These are phyloP conservation scores for Tetragonisca angustula DNA, from an alignment of 2,888 invertebrate species.

Conservation along the genomic window DNA sequence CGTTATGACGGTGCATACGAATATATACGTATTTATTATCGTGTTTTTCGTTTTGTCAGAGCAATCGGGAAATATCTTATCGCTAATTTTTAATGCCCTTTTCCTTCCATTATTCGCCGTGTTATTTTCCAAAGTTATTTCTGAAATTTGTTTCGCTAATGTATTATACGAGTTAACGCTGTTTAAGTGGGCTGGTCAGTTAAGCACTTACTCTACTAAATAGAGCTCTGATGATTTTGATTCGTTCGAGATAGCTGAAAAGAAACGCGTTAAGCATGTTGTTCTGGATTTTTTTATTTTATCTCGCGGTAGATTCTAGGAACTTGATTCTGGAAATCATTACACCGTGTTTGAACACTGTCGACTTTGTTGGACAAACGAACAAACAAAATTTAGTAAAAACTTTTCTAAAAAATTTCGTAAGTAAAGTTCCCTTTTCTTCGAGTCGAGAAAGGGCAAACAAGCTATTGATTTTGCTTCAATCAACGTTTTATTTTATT, in stretches of 20 bases:
- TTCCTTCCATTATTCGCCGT: not conserved
- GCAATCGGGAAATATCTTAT: not conserved
- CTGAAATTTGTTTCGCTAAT: not conserved
- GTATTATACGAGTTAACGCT: no score
- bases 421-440: not conserved
- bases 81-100: not conserved
- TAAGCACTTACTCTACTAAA: not conserved
- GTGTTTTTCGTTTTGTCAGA: constrained; percentile 5
- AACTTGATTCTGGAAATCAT: no score
- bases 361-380: no score
- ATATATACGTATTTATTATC: not conserved
- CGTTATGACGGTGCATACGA: not conserved
- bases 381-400: no score
- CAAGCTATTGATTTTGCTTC: constrained; percentile 3
- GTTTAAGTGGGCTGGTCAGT: no score
- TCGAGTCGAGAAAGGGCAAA: not conserved
- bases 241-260: not conserved
- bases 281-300: no score
- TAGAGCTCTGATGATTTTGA: not conserved
- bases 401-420: no score
- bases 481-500: constrained; percentile 12
- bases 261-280: no score
- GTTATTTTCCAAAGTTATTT: no score
- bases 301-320: no score
- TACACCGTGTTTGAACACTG: no score